phyloP scores from a whole-genome alignment of 2,797 vertebrate genomes.

The Tokudaia tokunoshimensis region DNA sequence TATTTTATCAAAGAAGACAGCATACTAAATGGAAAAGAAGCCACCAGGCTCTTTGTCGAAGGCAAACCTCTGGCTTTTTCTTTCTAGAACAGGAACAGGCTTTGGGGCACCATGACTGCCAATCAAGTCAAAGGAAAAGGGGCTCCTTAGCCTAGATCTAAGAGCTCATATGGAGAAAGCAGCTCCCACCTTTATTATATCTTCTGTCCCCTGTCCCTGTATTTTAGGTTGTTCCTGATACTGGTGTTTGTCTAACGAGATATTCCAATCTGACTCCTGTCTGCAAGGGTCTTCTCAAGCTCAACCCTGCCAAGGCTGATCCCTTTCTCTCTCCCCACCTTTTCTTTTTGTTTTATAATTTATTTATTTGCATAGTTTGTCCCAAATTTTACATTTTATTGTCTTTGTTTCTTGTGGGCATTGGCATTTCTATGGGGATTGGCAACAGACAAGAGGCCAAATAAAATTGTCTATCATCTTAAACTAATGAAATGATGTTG shows the following conservation, averaged over 20 bases:
- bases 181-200: not conserved
- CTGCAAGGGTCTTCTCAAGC: slow-evolving; percentile 1
- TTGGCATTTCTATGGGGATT: slow-evolving; percentile 43
- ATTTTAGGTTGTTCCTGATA: slow-evolving; percentile 6
- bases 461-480: not conserved
- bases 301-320: not conserved
- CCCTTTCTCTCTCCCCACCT: not conserved
- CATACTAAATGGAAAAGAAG: not conserved
- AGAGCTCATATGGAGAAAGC: slow-evolving; percentile 13
- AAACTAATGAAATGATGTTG: not conserved
- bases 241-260: slow-evolving; percentile 32
- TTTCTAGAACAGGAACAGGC: not conserved
- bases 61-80: not conserved
- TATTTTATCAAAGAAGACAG: slow-evolving; percentile 23
- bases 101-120: not conserved
- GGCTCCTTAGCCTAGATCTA: not conserved
- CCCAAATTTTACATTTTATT: slow-evolving; percentile 51
- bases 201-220: not conserved
- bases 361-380: not conserved
- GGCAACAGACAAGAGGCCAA: not conserved
- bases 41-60: slow-evolving; percentile 4
- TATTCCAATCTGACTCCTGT: not conserved
- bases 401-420: not conserved
- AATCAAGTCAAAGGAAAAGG: not conserved
- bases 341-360: no score